Evolutionary conservation across 1,140 invertebrate genomes (phyloP).

Genomic region (Acromyrmex charruanus): DNA sequence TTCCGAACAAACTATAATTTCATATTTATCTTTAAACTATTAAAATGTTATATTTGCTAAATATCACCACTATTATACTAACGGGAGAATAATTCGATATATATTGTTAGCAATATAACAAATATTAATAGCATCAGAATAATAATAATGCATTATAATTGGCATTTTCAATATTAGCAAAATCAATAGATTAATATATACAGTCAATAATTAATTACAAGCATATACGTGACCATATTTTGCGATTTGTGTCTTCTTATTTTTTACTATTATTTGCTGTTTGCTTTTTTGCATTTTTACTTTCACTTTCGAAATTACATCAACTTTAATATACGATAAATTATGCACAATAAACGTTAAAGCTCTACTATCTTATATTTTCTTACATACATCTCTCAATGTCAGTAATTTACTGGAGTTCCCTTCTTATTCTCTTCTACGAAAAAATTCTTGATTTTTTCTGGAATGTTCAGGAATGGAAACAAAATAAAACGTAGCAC

Average conservation of each 20-base stretch:
- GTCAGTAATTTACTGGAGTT: background rate
- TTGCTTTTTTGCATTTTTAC: background rate
- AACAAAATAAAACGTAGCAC: background rate
- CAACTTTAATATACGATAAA: background rate
- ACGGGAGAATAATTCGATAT: background rate
- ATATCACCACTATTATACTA: background rate
- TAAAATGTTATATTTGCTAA: background rate
- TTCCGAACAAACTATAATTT: background rate
- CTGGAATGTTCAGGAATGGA: background rate
- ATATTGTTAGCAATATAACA: background rate
- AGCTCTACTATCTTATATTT: background rate
- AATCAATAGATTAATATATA: background rate
- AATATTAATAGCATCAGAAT: constrained; percentile 13
- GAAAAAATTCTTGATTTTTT: background rate
- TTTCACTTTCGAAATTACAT: background rate
- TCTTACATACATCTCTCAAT: background rate
- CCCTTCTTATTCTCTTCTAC: background rate
- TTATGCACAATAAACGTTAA: background rate
- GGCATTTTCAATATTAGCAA: background rate
- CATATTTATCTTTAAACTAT: constrained; percentile 10
- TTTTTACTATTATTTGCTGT: background rate
- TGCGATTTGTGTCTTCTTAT: background rate
- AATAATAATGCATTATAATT: background rate
- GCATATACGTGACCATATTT: background rate
- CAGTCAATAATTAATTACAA: background rate